Conservation (phyloP, 2,797 vertebrate species). For the Cynodonichthys magdalenae region DNA sequence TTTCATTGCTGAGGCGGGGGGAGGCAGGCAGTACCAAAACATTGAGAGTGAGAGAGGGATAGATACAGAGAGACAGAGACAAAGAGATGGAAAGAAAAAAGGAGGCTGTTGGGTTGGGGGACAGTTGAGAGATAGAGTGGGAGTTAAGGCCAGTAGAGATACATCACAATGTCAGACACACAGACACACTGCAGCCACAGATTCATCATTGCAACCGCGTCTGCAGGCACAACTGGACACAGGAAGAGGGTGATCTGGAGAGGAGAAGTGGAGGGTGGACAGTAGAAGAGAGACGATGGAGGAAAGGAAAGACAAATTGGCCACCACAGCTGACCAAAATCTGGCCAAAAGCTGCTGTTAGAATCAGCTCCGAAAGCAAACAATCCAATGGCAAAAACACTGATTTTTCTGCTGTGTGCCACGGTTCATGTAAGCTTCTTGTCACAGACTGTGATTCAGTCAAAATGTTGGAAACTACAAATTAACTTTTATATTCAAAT, state of each 20-base stretch:
- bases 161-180: conserved; percentile 85
- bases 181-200: conserved; percentile 84
- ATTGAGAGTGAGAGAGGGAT: conserved; percentile 54
- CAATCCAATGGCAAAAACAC: conserved; percentile 6
- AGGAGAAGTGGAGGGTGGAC: conserved; percentile 64
- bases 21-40: conserved; percentile 63
- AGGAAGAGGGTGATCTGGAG: conserved; percentile 71
- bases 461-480: neutral
- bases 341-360: conserved; percentile 50
- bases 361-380: conserved; percentile 36
- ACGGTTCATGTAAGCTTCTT: conserved; percentile 9
- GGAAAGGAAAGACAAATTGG: conserved; percentile 63
- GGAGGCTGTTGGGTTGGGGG: conserved; percentile 42
- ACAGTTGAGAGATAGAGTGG: conserved; percentile 63
- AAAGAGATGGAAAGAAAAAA: conserved; percentile 52
- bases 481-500: neutral
- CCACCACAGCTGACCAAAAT: conserved; percentile 52
- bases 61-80: conserved; percentile 50
- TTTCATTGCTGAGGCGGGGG: conserved; percentile 60
- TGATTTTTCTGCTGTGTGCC: conserved; percentile 10
- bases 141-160: conserved; percentile 78
- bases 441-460: conserved; percentile 4
- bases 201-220: conserved; percentile 83
- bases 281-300: conserved; percentile 49
- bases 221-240: conserved; percentile 79